Evolutionary conservation across 2,113 vertebrate species (phyloP).

Genomic region (Cephalopterus ornatus): DNA sequence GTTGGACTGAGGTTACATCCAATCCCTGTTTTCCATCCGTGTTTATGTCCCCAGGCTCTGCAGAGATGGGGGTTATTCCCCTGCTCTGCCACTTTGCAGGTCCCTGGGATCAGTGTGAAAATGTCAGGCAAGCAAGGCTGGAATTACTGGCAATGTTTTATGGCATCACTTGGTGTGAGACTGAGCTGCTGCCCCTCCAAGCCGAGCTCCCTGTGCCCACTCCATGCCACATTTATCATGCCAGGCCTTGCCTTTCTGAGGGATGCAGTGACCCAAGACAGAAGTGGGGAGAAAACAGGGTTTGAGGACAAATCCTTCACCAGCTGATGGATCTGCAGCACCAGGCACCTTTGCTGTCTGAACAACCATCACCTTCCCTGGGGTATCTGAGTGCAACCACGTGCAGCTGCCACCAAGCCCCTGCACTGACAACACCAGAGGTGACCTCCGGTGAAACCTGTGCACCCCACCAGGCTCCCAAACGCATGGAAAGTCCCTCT

Average conservation of each 20-base stretch:
- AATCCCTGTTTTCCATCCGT: not conserved
- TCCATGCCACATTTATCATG: not conserved
- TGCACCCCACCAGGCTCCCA: not conserved
- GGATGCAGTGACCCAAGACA: not conserved
- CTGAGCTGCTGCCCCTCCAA: not conserved
- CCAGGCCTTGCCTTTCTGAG: not conserved
- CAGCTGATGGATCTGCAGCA: not conserved
- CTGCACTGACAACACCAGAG: not conserved
- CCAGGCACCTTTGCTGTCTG: not conserved
- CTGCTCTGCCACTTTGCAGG: not conserved
- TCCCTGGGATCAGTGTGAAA: not conserved
- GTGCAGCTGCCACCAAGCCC: not conserved
- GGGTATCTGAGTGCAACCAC: not conserved
- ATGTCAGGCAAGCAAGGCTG: not conserved
- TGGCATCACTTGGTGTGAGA: not conserved
- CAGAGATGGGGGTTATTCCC: not conserved
- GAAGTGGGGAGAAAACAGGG: not conserved
- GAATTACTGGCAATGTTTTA: not conserved
- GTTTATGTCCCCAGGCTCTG: not conserved
- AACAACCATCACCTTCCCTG: not conserved
- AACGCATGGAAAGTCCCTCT: not conserved
- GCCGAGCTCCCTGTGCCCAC: not conserved
- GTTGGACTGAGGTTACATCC: too few relatives aligned
- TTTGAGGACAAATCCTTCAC: not conserved
- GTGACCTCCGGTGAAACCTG: not conserved